These are phyloP conservation scores for Caenorhabditis sp. DNA, from an alignment of 2,888 invertebrate genomes.

Conservation along the genomic window DNA sequence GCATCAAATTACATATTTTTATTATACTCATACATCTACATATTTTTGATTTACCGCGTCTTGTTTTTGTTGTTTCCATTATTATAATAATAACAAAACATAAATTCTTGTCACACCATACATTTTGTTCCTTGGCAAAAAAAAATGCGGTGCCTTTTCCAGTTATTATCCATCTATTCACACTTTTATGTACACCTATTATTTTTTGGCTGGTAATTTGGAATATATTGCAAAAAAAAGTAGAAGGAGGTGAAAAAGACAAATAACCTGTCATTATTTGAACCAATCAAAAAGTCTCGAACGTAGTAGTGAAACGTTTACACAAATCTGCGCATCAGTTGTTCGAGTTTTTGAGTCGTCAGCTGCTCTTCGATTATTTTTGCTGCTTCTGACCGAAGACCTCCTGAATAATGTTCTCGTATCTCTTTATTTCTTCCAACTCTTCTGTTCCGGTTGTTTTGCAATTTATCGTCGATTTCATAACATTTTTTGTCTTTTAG, in stretches of 20 bases:
- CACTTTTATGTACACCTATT: neutral
- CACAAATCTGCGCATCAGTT: neutral
- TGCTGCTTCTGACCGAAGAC: neutral
- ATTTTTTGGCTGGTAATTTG: neutral
- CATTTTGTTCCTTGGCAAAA: neutral
- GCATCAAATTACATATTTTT: neutral
- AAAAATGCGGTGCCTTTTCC: neutral
- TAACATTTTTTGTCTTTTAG: neutral
- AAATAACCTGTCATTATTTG: neutral
- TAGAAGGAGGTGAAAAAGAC: neutral
- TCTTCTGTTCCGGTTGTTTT: neutral
- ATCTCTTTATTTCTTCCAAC: neutral
- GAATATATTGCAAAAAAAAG: neutral
- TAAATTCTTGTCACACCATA: neutral
- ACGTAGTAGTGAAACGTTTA: neutral
- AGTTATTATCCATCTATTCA: slow-evolving; percentile 3
- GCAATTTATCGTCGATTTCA: neutral
- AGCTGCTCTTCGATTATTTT: neutral
- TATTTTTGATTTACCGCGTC: neutral
- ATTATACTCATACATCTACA: neutral
- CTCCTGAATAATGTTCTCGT: neutral
- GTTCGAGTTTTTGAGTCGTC: neutral
- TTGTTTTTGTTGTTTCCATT: neutral
- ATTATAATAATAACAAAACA: no score
- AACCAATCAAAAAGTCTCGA: neutral